Percentiles rank a stretch among this genome's conserved stretches.
Conservation (phyloP, 1,140 invertebrate species). For the Conus ventricosus region DNA sequence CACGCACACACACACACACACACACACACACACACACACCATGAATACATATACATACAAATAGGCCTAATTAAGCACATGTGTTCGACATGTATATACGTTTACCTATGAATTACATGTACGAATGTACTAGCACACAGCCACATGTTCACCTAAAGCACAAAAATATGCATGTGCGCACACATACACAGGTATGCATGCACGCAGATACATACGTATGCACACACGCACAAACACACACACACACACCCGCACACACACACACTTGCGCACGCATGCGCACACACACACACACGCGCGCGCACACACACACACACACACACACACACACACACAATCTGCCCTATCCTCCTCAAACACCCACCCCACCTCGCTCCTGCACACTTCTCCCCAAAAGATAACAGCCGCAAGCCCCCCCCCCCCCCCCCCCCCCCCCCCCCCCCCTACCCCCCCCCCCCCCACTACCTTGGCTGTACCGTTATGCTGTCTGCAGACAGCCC, state of each 20-base stretch:
- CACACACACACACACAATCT: neutral
- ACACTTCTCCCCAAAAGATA: no score
- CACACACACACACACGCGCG: no score
- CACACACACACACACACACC: no score
- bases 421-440: neutral
- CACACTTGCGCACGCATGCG: neutral
- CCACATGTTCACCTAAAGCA: no score
- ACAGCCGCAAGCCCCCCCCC: neutral
- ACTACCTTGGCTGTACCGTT: neutral
- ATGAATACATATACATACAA: no score
- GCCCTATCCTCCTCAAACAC: slow-evolving; percentile 38
- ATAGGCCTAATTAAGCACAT: no score
- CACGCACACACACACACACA: no score
- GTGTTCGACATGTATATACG: no score
- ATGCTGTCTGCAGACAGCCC: neutral
- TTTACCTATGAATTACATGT: no score
- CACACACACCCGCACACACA: no score
- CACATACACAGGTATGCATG: neutral
- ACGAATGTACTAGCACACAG: no score
- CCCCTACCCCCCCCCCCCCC: neutral
- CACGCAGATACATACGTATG: neutral
- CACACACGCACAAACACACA: neutral
- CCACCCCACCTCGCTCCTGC: slow-evolving; percentile 3
- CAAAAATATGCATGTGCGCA: no score
- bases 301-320: neutral